Percentiles rank a stretch among this genome's conserved stretches.
Evolutionary conservation across 2,888 invertebrate species (phyloP).

Genomic region (Yponomeuta sedellus): DNA sequence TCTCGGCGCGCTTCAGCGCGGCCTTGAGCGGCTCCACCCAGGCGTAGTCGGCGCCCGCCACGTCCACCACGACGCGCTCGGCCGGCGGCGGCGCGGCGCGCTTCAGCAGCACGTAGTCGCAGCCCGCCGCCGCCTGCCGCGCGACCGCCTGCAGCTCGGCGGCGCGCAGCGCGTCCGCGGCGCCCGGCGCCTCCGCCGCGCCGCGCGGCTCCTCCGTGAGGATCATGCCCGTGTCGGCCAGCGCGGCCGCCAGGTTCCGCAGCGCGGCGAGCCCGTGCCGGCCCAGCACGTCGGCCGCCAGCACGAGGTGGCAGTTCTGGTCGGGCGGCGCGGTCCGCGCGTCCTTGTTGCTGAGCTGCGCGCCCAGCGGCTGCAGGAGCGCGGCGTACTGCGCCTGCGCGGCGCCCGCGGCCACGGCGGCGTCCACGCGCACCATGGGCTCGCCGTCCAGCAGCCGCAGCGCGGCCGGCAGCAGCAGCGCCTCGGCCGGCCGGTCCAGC

Average conservation of each 20-base stretch:
- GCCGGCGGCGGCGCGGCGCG: conserved; percentile 53
- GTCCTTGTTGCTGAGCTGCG: conserved; percentile 81
- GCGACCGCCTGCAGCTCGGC: conserved; percentile 47
- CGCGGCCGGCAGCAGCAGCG: conserved; percentile 78
- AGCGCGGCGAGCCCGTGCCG: conserved; percentile 73
- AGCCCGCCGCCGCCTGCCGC: conserved; percentile 78
- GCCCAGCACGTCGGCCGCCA: conserved; percentile 80
- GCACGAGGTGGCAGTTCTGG: conserved; percentile 81
- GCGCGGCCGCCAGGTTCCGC: conserved; percentile 74
- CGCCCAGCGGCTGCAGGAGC: conserved; percentile 75
- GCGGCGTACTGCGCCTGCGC: conserved; percentile 68
- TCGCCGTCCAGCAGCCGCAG: conserved; percentile 82
- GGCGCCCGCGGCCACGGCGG: conserved; percentile 73
- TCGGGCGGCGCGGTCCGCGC: conserved; percentile 75
- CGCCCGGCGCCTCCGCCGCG: conserved; percentile 59
- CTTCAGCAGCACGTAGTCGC: conserved; percentile 81
- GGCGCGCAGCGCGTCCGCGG: conserved; percentile 30
- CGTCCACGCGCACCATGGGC: conserved; percentile 82
- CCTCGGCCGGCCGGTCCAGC: conserved; percentile 79
- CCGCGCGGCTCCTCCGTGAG: conserved; percentile 81
- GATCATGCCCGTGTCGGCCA: conserved; percentile 83
- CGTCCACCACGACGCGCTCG: conserved; percentile 74
- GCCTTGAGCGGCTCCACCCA: conserved; percentile 91
- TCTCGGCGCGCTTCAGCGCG: conserved; percentile 80
- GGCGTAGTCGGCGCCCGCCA: conserved; percentile 81